Evolutionary conservation across 1,140 invertebrate genomes (phyloP).

Genomic region (Chymomyza costata): DNA sequence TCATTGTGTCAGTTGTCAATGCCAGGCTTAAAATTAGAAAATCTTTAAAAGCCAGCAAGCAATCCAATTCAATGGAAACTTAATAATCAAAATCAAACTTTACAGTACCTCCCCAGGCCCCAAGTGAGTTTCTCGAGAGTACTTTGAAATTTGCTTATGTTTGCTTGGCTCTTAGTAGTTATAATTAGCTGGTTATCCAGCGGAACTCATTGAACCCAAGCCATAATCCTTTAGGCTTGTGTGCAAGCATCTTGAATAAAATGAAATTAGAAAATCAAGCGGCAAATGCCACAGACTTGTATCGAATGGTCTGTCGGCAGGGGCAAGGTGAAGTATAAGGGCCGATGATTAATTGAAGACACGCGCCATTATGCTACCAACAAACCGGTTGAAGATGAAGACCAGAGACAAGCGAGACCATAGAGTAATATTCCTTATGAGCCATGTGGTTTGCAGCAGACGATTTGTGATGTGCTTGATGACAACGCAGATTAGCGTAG

Average conservation of each 20-base stretch:
- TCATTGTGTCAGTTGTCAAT: constrained; percentile 47
- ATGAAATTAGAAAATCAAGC: constrained; percentile 38
- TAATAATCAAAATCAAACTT: too few relatives aligned
- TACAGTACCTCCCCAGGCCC: too few relatives aligned
- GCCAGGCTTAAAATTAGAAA: constrained; percentile 39
- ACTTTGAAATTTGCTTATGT: too few relatives aligned
- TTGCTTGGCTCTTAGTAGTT: constrained; percentile 3
- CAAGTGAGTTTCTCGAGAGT: too few relatives aligned
- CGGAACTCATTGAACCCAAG: constrained; percentile 4
- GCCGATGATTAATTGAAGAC: constrained; percentile 59
- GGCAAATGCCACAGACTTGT: constrained; percentile 2
- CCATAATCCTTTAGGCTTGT: constrained; percentile 34
- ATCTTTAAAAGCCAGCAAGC: not conserved
- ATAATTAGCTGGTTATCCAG: constrained; percentile 41
- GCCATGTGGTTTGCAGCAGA: too few relatives aligned
- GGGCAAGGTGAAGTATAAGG: not conserved
- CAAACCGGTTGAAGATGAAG: constrained; percentile 53
- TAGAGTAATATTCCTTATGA: too few relatives aligned
- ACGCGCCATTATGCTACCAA: constrained; percentile 36
- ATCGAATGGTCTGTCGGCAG: too few relatives aligned
- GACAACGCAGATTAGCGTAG: constrained; percentile 51
- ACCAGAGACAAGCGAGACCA: constrained; percentile 7
- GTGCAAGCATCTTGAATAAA: constrained; percentile 48
- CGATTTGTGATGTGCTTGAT: constrained; percentile 33
- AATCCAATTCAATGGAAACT: too few relatives aligned